Evolutionary conservation across 2,888 invertebrate species (phyloP), one percentile per base, ranked within the genome.

Genomic region (Poecilus cupreus): DNA sequence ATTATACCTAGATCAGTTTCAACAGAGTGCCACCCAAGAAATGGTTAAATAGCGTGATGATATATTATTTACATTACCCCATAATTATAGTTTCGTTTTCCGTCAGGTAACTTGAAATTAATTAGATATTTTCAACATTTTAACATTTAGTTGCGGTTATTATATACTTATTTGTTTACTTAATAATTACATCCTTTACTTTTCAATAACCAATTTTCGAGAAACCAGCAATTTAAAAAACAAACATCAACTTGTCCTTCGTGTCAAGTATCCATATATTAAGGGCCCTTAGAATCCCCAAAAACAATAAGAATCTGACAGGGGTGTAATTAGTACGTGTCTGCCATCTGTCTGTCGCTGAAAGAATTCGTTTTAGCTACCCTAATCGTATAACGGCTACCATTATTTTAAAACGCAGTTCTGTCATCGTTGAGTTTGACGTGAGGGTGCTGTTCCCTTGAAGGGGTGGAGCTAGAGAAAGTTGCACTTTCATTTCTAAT

Each of bases 121-220:
- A 68, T 68, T 37, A 37, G 18, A 16, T 18, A 37, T 68, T 68
- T 37, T 68, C 64, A 68, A 37, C 64, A 68, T 68, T 37, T 37
- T 37, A 68, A 68, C 64, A 37, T 68, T 68, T 68, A 68, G 37
- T 37, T 68, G 60, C 37, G 64, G 64, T 68, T 68, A 68, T 68
- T 68, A 68, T 37, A 46, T 43, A 51, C 22, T 75, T 37, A 13
- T 68, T 75, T 51, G 51, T 75, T 49, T 26, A 49, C 24, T 46
- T 26, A 46, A 72, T 75, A 75, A 75, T 75, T 75, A 75, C 37
- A 24, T 26, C 51, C 37, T 54, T 75, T 26, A 51, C 10, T 51
- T 75, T 75, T 75, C 75, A 75, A 75, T 75, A 51, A 75, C 8
- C 75, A 51, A 75, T 75, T 75, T 75, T 75, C 51, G 32, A 24